Percentiles rank a stretch among this genome's conserved stretches.
These are phyloP conservation scores for Scomber scombrus DNA, from an alignment of 2,113 vertebrate species.

Conservation along the genomic window DNA sequence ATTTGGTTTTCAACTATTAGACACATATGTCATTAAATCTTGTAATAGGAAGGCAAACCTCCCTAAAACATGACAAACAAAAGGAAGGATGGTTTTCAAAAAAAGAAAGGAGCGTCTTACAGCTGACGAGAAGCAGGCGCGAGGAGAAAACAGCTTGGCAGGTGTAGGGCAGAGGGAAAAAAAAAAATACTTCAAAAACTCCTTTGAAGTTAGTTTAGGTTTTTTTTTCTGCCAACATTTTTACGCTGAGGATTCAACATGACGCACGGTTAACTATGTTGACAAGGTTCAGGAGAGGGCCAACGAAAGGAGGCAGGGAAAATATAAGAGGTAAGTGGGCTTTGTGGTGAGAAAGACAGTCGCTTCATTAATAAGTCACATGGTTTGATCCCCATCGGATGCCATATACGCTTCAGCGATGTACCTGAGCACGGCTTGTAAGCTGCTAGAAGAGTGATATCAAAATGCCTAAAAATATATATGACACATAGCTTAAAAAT, in stretches of 20 bases:
- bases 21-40: conserved; percentile 27
- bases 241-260: conserved; percentile 1
- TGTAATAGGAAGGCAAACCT: conserved; percentile 5
- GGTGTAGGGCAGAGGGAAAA: conserved; percentile 15
- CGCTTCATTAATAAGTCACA: conserved; percentile 10
- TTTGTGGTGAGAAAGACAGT: background rate
- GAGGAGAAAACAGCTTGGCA: conserved; percentile 45
- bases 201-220: conserved; percentile 56
- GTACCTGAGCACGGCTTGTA: conserved; percentile 16
- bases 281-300: conserved; percentile 22
- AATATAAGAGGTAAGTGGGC: conserved; percentile 5
- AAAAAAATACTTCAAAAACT: conserved; percentile 29
- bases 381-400: conserved; percentile 14
- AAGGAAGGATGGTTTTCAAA: background rate
- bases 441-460: conserved; percentile 31
- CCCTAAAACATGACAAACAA: conserved; percentile 30
- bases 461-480: conserved; percentile 38
- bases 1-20: conserved; percentile 8
- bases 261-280: conserved; percentile 6
- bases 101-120: conserved; percentile 11
- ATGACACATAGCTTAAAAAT: conserved; percentile 16
- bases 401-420: background rate
- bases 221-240: conserved; percentile 32
- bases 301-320: background rate
- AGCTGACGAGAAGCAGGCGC: conserved; percentile 21